These are phyloP conservation scores for Andrena marginata DNA, from an alignment of 2,888 invertebrate species.

Conservation along the genomic window DNA sequence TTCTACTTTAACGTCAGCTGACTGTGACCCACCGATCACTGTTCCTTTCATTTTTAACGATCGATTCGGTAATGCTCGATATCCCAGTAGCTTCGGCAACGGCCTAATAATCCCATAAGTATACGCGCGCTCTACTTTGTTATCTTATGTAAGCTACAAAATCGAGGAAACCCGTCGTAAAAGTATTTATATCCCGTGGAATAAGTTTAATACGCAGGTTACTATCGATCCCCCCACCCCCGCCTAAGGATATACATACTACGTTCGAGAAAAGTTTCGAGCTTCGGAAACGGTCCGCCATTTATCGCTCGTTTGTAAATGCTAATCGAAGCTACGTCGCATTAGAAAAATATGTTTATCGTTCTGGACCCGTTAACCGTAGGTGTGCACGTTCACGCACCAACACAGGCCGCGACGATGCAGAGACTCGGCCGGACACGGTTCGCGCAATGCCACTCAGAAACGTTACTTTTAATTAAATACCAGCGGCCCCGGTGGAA, in stretches of 20 bases:
- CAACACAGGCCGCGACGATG: background rate
- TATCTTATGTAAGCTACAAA: slow-evolving; percentile 14
- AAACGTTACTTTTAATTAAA: slow-evolving; percentile 34
- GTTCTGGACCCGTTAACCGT: background rate
- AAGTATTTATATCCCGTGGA: background rate
- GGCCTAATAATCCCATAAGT: background rate
- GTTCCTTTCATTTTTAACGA: slow-evolving; percentile 5
- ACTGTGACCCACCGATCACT: background rate
- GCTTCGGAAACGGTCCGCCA: background rate
- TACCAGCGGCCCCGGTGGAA: slow-evolving; percentile 26
- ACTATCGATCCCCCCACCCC: background rate
- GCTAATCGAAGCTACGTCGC: background rate
- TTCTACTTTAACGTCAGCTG: background rate
- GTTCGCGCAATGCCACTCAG: slow-evolving; percentile 10
- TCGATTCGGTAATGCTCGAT: background rate
- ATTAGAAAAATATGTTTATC: slow-evolving; percentile 20
- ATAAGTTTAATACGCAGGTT: background rate
- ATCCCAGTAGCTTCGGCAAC: background rate
- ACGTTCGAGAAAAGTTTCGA: background rate
- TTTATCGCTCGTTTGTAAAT: background rate
- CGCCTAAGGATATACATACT: background rate
- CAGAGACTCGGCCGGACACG: background rate
- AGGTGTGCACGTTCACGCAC: slow-evolving; percentile 22
- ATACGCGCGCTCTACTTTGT: background rate
- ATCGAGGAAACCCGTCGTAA: slow-evolving; percentile 2